phyloP scores from a whole-genome alignment of 2,888 invertebrate genomes.

The Timema cristinae region DNA sequence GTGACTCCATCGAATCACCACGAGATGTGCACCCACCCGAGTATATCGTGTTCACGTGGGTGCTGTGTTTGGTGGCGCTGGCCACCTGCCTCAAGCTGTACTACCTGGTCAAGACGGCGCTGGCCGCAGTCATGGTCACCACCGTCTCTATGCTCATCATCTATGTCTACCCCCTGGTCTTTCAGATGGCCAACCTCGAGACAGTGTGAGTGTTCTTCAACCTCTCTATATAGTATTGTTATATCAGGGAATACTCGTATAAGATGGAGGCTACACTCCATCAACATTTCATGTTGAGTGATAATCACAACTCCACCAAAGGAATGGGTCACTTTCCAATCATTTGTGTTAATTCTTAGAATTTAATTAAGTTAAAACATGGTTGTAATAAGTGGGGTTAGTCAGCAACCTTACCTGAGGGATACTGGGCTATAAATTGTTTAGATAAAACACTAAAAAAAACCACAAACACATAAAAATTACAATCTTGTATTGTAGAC shows the following conservation, averaged over 20 bases:
- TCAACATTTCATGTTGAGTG: no score
- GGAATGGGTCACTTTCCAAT: no score
- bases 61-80: constrained; percentile 83
- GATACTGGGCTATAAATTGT: no score
- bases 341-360: no score
- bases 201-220: constrained; percentile 1
- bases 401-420: no score
- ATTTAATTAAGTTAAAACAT: no score
- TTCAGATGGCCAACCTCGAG: constrained; percentile 37
- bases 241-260: not conserved
- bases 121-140: constrained; percentile 71
- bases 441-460: no score
- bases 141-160: constrained; percentile 71
- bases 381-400: no score
- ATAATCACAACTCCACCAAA: no score
- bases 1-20: no score
- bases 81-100: constrained; percentile 90
- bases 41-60: constrained; percentile 92
- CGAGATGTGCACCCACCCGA: constrained; percentile 49
- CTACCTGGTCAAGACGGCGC: constrained; percentile 76
- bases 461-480: no score
- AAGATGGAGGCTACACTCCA: not conserved
- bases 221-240: not conserved
- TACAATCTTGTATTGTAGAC: no score
- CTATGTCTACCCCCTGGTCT: constrained; percentile 53